phyloP scores from a whole-genome alignment of 2,797 vertebrate genomes.

The Notolabrus celidotus region DNA sequence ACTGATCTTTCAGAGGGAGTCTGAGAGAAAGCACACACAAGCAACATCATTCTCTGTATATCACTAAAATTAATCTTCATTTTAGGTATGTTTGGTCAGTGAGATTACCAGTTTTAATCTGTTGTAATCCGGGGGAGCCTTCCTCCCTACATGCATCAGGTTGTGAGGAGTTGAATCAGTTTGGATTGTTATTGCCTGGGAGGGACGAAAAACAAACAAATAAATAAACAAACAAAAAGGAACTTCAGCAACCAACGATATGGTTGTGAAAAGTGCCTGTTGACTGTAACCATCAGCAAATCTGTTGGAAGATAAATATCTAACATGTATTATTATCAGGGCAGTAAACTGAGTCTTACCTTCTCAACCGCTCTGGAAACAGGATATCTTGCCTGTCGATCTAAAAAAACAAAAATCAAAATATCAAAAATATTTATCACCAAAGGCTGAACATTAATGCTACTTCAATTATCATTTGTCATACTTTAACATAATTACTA shows the following conservation, averaged over 20 bases:
- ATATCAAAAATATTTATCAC: not conserved
- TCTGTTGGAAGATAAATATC: no score
- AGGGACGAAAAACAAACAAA: not conserved
- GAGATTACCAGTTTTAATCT: conserved; percentile 64
- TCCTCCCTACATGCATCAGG: conserved; percentile 57
- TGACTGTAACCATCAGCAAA: no score
- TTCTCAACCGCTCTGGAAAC: conserved; percentile 72
- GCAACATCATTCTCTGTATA: not conserved
- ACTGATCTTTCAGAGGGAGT: conserved; percentile 58
- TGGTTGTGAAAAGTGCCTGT: not conserved
- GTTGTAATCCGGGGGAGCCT: conserved; percentile 75
- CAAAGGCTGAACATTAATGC: no score
- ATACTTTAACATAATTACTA: no score
- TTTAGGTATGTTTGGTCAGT: not conserved
- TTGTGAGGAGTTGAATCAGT: conserved; percentile 50
- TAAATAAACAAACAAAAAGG: no score
- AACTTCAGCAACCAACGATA: not conserved
- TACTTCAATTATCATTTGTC: not conserved
- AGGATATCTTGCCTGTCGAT: conserved; percentile 72
- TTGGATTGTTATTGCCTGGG: conserved; percentile 63
- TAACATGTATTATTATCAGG: no score
- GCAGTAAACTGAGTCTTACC: conserved; percentile 56
- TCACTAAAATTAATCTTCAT: not conserved
- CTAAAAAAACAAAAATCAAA: conserved; percentile 44
- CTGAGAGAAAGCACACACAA: conserved; percentile 58